Base-by-base conservation (phyloP, 2,797 vertebrate genomes). In the Sphaeramia orbicularis region DNA sequence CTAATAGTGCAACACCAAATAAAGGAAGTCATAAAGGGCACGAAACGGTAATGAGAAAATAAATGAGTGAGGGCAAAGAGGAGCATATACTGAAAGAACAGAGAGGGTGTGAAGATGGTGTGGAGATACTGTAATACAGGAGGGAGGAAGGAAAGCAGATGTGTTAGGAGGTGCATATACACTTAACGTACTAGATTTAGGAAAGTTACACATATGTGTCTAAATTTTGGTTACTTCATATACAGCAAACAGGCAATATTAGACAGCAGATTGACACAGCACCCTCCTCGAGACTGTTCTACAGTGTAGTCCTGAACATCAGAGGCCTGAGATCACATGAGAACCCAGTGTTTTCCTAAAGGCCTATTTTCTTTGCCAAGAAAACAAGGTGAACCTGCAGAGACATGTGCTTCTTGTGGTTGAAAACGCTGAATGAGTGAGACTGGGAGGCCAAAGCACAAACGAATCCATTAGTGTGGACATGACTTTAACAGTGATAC, bases 41-140 rank as follows among this genome's bases (percentile, higher is more conserved):
- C 49, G 24, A 63, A 61, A 63, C 38, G 41, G 15, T 66, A 71
- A 78, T 65, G 57, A 67, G 18, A 21, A 21, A 16, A 58, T 55
- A 50, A 71, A 73, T 45, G 53, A 63, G 47, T 14, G 4, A 40
- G 15, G 27, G 47, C 36, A 19, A 36, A 59, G n/a, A 16, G 13
- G 18, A 15, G 4, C 12, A 35, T 2, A 16, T 11, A 24, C 35
- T 8, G 10, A 10, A 62, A 55, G 32, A 7, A 14, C 50, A 49
- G 35, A 37, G 38, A 18, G 30, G 48, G 7, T 18, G 16, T 54
- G 10, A 16, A 16, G 10, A 41, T 21, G 30, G 16, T 24, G 12
- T 21, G 30, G 16, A 24, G 12, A 50, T 36, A 37, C 9, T 35
- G 32, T 35, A 35, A 27, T 10, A 35, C 9, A 8, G 32, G 32